Base-by-base conservation (phyloP, 2,888 invertebrate species). In the Nemurella pictetii region DNA sequence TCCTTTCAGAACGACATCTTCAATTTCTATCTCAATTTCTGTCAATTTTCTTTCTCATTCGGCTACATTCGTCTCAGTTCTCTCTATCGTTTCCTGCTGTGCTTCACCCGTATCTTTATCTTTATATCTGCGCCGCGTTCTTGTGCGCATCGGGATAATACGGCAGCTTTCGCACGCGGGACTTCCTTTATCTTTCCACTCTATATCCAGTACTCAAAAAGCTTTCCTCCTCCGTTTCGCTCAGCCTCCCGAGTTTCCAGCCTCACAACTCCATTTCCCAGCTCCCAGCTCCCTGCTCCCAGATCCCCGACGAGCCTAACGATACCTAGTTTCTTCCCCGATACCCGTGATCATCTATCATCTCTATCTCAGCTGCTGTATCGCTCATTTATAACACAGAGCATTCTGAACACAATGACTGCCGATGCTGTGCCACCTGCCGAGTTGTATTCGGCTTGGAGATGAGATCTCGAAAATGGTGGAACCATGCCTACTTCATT, bases 341-440 rank as follows among this genome's bases (percentile, higher is more conserved):
- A 80, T 80, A 80, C 30, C 20, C 32, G 20, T 26, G 80, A 80
- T 80, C 80, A 80, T 80, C 80, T 32, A 80, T 80, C 80, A 80
- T 80, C 27, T 35, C 36, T 35, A 78, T 55, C 55, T 55, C 55
- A 55, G 55, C 55, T 55, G 55, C 12, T 55, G 55, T 55, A 55
- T 55, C 55, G 55, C 55, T 55, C 75, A 26, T 75, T 75, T 75
- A 75, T 26, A 75, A 75, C 27, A 5, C 25, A 75, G 75, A 26
- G 75, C 20, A 75, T 75, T 75, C 27, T 28, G 75, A 75, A 75
- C 75, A 75, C 75, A 75, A 75, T 75, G 28, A 9, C 55, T 55
- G 20, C 20, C 20, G 15, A 12, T 55, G 20, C 55, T 55, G 55
- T 55, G 20, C n/a, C 55, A 55, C 15, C 55, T 55, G 55, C 20